Conservation (phyloP, 2,113 vertebrate species). For the Apaloderma vittatum region DNA sequence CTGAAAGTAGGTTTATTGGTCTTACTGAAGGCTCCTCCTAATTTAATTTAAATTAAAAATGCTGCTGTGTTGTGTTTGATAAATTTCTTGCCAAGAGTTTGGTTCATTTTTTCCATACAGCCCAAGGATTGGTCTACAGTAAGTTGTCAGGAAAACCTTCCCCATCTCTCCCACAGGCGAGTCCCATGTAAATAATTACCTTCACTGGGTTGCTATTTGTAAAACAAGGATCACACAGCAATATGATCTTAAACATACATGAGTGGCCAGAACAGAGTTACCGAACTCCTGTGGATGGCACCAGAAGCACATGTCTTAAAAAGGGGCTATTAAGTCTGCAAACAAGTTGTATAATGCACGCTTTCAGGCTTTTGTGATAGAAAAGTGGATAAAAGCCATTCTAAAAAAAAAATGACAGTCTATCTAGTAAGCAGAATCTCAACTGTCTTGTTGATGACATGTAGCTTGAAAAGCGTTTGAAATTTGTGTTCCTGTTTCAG, state of each 20-base stretch:
- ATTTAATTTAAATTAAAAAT: neutral
- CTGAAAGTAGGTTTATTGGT: neutral
- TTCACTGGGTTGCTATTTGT: neutral
- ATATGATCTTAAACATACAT: neutral
- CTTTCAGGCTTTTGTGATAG: neutral
- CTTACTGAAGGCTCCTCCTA: neutral
- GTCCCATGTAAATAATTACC: neutral
- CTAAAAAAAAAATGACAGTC: neutral
- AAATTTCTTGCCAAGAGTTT: neutral
- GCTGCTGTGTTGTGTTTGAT: neutral
- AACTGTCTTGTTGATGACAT: neutral
- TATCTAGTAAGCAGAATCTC: neutral
- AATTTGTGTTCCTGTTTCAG: neutral
- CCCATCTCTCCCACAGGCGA: neutral
- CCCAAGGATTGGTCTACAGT: neutral
- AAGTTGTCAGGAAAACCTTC: neutral
- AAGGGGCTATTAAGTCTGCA: neutral
- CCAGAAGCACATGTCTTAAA: constrained; percentile 5
- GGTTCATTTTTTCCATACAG: neutral
- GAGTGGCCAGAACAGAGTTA: neutral
- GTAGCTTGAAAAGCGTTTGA: neutral
- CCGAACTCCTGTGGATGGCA: constrained; percentile 48
- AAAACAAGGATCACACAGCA: neutral
- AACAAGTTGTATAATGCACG: neutral
- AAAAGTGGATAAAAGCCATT: neutral